Base-by-base conservation (phyloP, 64 coral and sea anemone genomes). In the Trachythela sp. region DNA sequence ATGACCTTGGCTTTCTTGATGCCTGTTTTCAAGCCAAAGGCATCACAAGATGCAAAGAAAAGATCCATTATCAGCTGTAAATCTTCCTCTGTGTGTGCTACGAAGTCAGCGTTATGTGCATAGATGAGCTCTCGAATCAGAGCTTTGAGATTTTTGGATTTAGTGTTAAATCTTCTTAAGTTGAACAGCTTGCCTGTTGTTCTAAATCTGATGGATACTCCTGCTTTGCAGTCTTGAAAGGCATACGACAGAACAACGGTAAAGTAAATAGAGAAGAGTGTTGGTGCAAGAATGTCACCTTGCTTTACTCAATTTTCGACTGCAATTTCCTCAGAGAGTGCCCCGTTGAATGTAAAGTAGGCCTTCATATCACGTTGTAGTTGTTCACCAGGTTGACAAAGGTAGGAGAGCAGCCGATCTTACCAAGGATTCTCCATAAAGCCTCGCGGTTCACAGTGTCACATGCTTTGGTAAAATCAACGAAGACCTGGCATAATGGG, bases 1-100 rank as follows among this genome's bases (percentile, higher is more conserved):
- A 89, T 84, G 49, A 89, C 88, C 48, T 89, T 89, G 48, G 88
- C 83, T 31, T 76, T 88, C 43, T 88, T 88, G 36, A 50, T 32
- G 64, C 29, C 27, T 34, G 71, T 88, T 36, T 54, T 88, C 1
- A 88, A 59, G 42, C 67, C 86, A 48, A 88, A 88, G 48, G 64
- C 60, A 88, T 40, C 18, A 39, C 87, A 76, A 70, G 87, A 54
- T 76, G 36, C 45, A 88, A 56, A 88, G 37, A 88, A 70, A 36
- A 88, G 38, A 71, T 72, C 59, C 86, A 88, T 88, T 70, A 88
- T 88, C 38, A 76, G 68, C 42, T 36, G 36, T 36, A 37, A 35
- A 18, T 24, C 42, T 43, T 84, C 80, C 39, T 37, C 18, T 40
- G 42, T 84, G 36, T 58, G 4, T 8, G 85, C 85, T 50, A 54